Conservation (phyloP, 2,113 vertebrate species). For the Anseranas semipalmata region DNA sequence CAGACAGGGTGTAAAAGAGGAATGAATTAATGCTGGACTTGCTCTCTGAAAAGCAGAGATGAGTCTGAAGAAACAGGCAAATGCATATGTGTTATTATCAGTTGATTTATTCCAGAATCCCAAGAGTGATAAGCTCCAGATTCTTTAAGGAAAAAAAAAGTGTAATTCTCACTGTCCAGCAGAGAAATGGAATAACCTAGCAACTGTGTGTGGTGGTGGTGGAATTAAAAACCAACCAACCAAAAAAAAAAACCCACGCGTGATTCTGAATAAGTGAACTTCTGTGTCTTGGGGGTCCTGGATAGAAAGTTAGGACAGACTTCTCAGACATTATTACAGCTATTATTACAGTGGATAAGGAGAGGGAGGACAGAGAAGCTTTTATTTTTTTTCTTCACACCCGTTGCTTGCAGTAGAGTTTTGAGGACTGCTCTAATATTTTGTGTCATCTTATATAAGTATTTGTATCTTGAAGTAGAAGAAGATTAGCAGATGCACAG, state of each 20-base stretch:
- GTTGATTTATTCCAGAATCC: background rate
- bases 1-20: background rate
- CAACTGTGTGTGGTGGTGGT: background rate
- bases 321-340: background rate
- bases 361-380: background rate
- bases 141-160: background rate
- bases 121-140: background rate
- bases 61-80: background rate
- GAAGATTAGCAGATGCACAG: background rate
- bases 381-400: background rate
- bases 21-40: background rate
- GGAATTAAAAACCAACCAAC: background rate
- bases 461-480: background rate
- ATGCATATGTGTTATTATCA: background rate
- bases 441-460: background rate
- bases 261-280: background rate
- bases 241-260: background rate
- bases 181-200: background rate
- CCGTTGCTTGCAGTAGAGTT: background rate
- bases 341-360: background rate
- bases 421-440: background rate
- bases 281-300: background rate
- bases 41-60: background rate
- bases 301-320: background rate
- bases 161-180: background rate